Conservation (phyloP, 2,888 invertebrate species). For the Ypsolopha scabrella region DNA sequence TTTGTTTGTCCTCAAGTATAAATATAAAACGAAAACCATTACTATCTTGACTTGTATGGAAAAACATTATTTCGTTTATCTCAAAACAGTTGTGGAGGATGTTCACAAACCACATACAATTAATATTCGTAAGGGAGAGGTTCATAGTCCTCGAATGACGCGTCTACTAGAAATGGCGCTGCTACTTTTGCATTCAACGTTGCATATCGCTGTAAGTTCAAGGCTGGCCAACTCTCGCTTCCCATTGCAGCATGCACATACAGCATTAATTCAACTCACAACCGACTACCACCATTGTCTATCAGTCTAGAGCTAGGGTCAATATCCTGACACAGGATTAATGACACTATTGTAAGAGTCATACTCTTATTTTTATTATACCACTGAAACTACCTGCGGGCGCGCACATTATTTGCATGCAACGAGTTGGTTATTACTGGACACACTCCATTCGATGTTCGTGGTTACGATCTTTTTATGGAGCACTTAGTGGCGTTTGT, state of each 20-base stretch:
- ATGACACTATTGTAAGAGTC: slow-evolving; percentile 32
- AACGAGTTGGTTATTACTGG: not conserved
- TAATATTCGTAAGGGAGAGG: not conserved
- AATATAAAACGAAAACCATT: no score
- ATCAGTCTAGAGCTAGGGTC: slow-evolving; percentile 51
- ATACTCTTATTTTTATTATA: slow-evolving; percentile 8
- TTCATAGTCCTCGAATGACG: slow-evolving; percentile 21
- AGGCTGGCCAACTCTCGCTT: slow-evolving; percentile 58
- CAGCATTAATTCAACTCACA: slow-evolving; percentile 63
- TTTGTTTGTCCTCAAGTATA: no score
- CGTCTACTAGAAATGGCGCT: slow-evolving; percentile 52
- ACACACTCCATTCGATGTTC: not conserved
- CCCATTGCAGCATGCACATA: slow-evolving; percentile 40
- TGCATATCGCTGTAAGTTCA: slow-evolving; percentile 43
- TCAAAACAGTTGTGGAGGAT: slow-evolving; percentile 15
- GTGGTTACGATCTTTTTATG: slow-evolving; percentile 4
- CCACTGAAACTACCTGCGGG: slow-evolving; percentile 6
- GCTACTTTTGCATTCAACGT: slow-evolving; percentile 40
- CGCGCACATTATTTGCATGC: slow-evolving; percentile 7
- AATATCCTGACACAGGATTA: slow-evolving; percentile 61
- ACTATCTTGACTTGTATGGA: not conserved
- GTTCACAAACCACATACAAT: not conserved
- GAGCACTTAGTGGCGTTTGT: not conserved
- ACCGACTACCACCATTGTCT: slow-evolving; percentile 65
- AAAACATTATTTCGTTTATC: slow-evolving; percentile 11